Percentiles rank a stretch among this genome's conserved stretches.
phyloP scores from a whole-genome alignment of 2,113 vertebrate species.

The Amphiprion percula region DNA sequence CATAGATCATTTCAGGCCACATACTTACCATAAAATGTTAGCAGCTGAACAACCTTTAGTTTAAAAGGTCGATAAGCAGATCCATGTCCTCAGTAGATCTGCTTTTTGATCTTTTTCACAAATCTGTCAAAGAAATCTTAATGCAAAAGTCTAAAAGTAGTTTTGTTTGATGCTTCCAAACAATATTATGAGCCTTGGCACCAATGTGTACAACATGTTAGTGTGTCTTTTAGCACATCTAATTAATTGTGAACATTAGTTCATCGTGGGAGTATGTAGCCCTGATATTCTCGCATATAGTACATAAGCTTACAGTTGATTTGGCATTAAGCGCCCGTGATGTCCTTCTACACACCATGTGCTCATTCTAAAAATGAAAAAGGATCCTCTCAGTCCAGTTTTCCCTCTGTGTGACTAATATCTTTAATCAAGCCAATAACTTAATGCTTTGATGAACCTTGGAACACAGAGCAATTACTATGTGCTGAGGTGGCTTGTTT shows the following conservation, averaged over 20 bases:
- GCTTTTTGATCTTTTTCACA: no score
- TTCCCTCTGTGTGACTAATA: slow-evolving; percentile 75
- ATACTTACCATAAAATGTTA: neutral
- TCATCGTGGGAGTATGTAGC: neutral
- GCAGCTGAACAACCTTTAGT: neutral
- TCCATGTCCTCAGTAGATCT: no score
- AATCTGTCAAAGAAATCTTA: no score
- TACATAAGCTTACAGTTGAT: slow-evolving; percentile 10
- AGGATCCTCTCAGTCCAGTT: slow-evolving; percentile 38
- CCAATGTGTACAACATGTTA: neutral
- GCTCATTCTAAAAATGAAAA: slow-evolving; percentile 43
- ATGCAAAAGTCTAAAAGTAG: no score
- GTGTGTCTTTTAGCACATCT: neutral
- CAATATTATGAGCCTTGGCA: no score
- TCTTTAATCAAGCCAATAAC: slow-evolving; percentile 81
- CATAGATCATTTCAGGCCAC: neutral
- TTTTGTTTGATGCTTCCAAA: no score
- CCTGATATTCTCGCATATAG: neutral
- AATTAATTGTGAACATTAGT: neutral
- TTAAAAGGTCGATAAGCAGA: neutral
- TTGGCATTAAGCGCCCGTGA: neutral
- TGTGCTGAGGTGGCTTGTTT: slow-evolving; percentile 82
- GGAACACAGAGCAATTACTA: slow-evolving; percentile 80
- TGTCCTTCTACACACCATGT: slow-evolving; percentile 14
- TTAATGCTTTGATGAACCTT: slow-evolving; percentile 84